Conservation (phyloP, 2,888 invertebrate genomes). For the Acleris emargana region DNA sequence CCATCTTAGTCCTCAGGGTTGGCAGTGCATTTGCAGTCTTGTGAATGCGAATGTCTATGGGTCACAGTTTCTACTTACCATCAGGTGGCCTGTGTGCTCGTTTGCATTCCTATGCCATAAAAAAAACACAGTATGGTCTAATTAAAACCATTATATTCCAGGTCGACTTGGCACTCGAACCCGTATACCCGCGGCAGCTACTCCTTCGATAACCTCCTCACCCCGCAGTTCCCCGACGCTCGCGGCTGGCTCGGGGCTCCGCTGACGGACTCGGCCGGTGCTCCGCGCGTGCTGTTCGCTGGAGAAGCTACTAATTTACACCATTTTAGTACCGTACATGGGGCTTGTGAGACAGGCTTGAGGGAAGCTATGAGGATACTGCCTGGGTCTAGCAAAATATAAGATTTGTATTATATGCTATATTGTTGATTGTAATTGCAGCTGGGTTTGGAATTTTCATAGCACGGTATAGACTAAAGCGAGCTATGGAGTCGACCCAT, state of each 20-base stretch:
- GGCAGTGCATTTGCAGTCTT: too few species aligned
- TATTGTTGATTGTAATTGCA: too few species aligned
- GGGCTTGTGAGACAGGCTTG: slow-evolving; percentile 86
- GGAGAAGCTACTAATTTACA: slow-evolving; percentile 83
- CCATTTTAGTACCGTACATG: slow-evolving; percentile 89
- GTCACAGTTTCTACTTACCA: too few species aligned
- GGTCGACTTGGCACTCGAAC: slow-evolving; percentile 87
- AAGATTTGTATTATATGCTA: too few species aligned
- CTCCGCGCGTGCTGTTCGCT: slow-evolving; percentile 81
- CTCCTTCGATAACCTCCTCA: slow-evolving; percentile 81
- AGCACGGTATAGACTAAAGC: too few species aligned
- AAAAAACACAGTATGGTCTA: background rate
- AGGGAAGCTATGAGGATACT: slow-evolving; percentile 83
- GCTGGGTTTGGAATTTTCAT: too few species aligned
- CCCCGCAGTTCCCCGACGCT: slow-evolving; percentile 75
- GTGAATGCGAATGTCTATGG: too few species aligned
- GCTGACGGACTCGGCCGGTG: slow-evolving; percentile 68
- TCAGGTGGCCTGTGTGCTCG: too few species aligned
- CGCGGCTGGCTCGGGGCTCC: slow-evolving; percentile 84
- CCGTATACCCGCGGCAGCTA: slow-evolving; percentile 89
- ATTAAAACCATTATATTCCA: slow-evolving; percentile 48
- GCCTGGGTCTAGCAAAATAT: slow-evolving; percentile 28
- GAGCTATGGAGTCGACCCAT: too few species aligned
- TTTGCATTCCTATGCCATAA: too few species aligned
- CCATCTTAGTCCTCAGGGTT: too few species aligned